These are phyloP conservation scores for Halcyon senegalensis DNA, from an alignment of 2,113 vertebrate species.

Conservation along the genomic window DNA sequence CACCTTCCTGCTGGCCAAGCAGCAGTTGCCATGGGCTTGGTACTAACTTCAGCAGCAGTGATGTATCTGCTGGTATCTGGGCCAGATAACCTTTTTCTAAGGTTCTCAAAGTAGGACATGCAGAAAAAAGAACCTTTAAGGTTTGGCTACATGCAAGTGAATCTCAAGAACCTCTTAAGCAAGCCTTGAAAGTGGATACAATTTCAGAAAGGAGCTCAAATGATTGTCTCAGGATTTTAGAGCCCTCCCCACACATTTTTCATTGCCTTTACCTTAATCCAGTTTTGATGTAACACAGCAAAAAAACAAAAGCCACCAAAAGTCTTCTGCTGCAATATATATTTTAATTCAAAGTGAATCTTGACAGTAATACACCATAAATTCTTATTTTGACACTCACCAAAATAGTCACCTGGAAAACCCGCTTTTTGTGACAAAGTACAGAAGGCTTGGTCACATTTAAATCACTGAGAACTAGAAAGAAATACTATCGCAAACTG, in stretches of 20 bases:
- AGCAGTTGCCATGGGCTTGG: not conserved
- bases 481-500: slow-evolving; percentile 99
- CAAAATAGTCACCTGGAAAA: slow-evolving; percentile 99
- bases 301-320: slow-evolving; percentile 49
- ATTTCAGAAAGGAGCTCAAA: not conserved
- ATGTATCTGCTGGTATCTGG: not conserved
- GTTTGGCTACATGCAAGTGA: not conserved
- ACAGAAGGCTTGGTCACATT: slow-evolving; percentile 99
- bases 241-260: not conserved
- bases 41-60: not conserved
- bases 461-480: slow-evolving; percentile 99
- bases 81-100: not conserved
- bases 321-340: slow-evolving; percentile 90
- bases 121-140: not conserved
- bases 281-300: not conserved
- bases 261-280: not conserved
- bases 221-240: not conserved
- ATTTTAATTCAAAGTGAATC: slow-evolving; percentile 99
- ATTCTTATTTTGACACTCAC: slow-evolving; percentile 99
- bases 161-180: not conserved
- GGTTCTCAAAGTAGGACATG: not conserved
- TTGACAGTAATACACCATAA: slow-evolving; percentile 99
- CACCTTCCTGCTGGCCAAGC: not conserved
- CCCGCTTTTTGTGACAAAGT: slow-evolving; percentile 99
- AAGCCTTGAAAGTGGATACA: not conserved